Evolutionary conservation across 2,113 vertebrate species (phyloP).

Genomic region (Nothoprocta pentlandii): DNA sequence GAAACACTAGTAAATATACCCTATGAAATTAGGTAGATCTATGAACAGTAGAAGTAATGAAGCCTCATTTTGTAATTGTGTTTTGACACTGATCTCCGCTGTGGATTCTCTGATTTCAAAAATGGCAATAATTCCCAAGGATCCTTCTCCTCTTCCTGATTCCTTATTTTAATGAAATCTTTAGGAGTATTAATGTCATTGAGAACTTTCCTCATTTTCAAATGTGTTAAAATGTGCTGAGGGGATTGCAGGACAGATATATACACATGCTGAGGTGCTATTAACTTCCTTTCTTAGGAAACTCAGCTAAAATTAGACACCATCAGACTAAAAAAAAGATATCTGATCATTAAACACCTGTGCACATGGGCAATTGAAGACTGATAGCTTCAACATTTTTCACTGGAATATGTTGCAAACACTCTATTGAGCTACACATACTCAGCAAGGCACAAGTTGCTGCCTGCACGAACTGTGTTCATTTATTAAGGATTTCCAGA

Average conservation of each 20-base stretch:
- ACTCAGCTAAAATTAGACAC: not conserved
- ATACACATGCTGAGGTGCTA: not conserved
- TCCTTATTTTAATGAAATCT: constrained; percentile 18
- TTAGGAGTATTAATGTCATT: not conserved
- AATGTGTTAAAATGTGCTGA: not conserved
- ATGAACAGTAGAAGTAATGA: not conserved
- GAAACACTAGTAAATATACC: not conserved
- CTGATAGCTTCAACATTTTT: not conserved
- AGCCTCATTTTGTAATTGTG: not conserved
- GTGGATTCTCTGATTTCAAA: not conserved
- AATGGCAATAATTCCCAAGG: not conserved
- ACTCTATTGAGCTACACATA: not conserved
- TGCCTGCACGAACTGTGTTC: not conserved
- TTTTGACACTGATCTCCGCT: not conserved
- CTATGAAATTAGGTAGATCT: not conserved
- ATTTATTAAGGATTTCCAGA: not conserved
- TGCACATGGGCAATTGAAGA: not conserved
- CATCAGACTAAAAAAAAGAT: not conserved
- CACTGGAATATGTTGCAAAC: not conserved
- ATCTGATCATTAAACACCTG: not conserved
- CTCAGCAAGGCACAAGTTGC: rapidly evolving
- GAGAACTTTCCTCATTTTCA: not conserved
- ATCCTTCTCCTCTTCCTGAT: not conserved
- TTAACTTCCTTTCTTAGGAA: not conserved
- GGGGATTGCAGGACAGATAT: not conserved